Conservation (phyloP, 2,888 invertebrate genomes). For the Elmis aenea region DNA sequence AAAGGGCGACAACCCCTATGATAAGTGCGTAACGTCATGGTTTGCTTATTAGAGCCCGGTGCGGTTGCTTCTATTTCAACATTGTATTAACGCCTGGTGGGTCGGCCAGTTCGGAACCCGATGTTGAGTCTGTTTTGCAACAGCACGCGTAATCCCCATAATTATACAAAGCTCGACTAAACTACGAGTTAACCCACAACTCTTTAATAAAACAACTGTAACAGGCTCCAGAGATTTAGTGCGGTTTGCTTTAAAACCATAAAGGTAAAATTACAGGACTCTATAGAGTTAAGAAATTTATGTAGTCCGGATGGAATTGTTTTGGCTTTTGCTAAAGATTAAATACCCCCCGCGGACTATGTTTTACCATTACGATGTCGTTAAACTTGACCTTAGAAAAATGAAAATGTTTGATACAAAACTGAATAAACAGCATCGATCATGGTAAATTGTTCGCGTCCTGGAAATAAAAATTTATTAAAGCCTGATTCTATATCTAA, state of each 20-base stretch:
- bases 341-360: conserved; percentile 16
- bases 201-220: conserved; percentile 35
- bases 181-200: conserved; percentile 29
- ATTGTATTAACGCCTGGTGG: conserved; percentile 12
- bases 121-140: too few species aligned
- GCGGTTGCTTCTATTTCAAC: too few species aligned
- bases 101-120: conserved; percentile 8
- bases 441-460: too few species aligned
- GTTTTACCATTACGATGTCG: conserved; percentile 14
- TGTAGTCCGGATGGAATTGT: conserved; percentile 38
- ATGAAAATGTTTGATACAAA: too few species aligned
- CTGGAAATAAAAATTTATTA: conserved; percentile 17
- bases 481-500: conserved; percentile 8
- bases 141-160: conserved; percentile 30
- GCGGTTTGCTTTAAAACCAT: conserved; percentile 46
- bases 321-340: conserved; percentile 24
- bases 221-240: conserved; percentile 38
- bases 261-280: conserved; percentile 46
- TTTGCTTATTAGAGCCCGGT: too few species aligned
- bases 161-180: conserved; percentile 29
- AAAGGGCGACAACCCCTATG: too few species aligned
- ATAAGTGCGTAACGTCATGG: too few species aligned
- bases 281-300: conserved; percentile 44
- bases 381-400: too few species aligned
- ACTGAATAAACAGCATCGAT: too few species aligned